Evolutionary conservation across 1,140 invertebrate species (phyloP).

Genomic region (Thaumetopoea pityocampa): DNA sequence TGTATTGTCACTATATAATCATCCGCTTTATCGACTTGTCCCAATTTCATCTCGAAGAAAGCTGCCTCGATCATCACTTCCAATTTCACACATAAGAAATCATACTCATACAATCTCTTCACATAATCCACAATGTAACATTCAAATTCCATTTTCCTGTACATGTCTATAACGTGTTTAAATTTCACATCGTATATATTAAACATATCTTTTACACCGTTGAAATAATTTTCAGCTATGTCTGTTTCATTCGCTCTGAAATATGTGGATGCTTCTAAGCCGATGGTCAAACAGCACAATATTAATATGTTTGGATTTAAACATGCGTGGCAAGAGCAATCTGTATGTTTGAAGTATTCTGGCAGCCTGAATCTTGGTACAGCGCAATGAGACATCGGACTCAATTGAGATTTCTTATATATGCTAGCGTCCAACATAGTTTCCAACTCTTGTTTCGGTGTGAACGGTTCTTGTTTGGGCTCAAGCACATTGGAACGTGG

Average conservation of each 20-base stretch:
- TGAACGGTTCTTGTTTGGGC: constrained; percentile 18
- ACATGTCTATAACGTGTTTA: constrained; percentile 13
- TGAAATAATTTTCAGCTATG: constrained; percentile 51
- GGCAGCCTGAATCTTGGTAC: constrained; percentile 33
- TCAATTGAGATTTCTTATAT: constrained; percentile 25
- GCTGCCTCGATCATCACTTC: constrained; percentile 44
- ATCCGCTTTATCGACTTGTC: constrained; percentile 30
- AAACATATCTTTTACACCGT: constrained; percentile 32
- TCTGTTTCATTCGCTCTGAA: constrained; percentile 39
- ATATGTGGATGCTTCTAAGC: constrained; percentile 45
- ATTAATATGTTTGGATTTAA: constrained; percentile 22
- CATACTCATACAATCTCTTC: constrained; percentile 5
- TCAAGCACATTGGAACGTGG: constrained; percentile 5
- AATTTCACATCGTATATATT: constrained; percentile 32
- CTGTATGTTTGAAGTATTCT: constrained; percentile 31
- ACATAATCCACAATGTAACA: constrained; percentile 26
- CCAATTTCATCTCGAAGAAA: constrained; percentile 39
- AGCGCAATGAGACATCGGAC: constrained; percentile 12
- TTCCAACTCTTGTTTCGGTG: constrained; percentile 37
- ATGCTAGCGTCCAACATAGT: constrained; percentile 32
- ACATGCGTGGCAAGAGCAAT: constrained; percentile 43
- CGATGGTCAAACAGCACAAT: constrained; percentile 23
- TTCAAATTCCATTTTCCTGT: constrained; percentile 20
- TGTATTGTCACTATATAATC: constrained; percentile 38
- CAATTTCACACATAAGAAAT: constrained; percentile 28